These are phyloP conservation scores for Tachuris rubrigastra DNA, from an alignment of 2,113 vertebrate genomes.

Conservation along the genomic window DNA sequence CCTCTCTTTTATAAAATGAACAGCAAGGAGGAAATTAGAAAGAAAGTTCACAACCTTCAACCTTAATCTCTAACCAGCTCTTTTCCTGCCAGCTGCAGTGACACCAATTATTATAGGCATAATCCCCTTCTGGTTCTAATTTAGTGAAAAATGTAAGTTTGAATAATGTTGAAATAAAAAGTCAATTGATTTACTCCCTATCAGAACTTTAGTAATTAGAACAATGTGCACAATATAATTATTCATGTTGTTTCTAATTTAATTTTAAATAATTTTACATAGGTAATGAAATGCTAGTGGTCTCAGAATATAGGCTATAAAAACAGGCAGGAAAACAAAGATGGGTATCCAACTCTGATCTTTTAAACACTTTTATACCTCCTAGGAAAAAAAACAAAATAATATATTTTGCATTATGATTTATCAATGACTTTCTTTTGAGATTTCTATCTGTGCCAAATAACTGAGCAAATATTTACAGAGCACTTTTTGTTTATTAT, in stretches of 20 bases:
- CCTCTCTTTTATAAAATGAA: background rate
- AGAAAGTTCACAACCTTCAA: background rate
- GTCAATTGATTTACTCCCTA: background rate
- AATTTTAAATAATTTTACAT: background rate
- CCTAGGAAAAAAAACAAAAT: background rate
- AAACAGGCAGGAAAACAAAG: background rate
- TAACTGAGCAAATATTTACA: background rate
- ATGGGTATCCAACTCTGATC: background rate
- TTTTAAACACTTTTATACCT: background rate
- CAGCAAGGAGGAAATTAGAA: background rate
- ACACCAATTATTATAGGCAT: background rate
- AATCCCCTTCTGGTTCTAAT: background rate
- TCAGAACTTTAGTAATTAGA: background rate
- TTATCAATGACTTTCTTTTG: background rate
- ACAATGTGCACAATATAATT: background rate
- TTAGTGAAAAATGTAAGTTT: background rate
- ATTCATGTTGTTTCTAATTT: background rate
- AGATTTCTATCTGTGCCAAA: background rate
- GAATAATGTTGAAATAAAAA: background rate
- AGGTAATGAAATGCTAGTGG: background rate
- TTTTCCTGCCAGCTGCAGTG: background rate
- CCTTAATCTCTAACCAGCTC: background rate
- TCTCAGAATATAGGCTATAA: background rate
- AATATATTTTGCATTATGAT: background rate
- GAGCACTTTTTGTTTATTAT: background rate